These are phyloP conservation scores for Meta bourneti DNA, from an alignment of 2,888 invertebrate species.

Conservation along the genomic window DNA sequence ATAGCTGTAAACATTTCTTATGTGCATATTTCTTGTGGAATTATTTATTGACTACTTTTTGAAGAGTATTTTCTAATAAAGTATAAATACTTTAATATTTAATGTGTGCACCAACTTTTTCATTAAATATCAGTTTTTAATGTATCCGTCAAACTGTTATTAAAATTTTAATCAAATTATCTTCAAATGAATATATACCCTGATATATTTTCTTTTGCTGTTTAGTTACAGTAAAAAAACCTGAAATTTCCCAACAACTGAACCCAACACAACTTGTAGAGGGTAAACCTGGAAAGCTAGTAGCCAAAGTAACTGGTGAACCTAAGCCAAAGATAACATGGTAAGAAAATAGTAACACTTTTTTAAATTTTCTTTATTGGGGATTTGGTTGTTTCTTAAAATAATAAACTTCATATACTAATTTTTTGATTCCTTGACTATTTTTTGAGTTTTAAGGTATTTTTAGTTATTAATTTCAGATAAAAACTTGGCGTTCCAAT, in stretches of 20 bases:
- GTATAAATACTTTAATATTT: no score
- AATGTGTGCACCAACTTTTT: no score
- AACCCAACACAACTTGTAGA: conserved; percentile 79
- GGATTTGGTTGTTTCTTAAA: background rate
- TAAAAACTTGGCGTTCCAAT: background rate
- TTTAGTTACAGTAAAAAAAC: conserved; percentile 66
- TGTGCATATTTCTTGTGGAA: no score
- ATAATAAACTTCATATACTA: background rate
- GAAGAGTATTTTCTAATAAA: no score
- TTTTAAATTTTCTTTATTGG: background rate
- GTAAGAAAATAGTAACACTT: conserved; percentile 65
- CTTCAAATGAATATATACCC: no score
- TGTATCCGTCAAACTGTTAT: no score
- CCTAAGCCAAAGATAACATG: conserved; percentile 92
- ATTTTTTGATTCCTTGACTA: no score
- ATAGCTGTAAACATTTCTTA: no score
- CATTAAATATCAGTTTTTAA: no score
- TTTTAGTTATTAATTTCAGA: background rate
- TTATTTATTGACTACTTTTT: no score
- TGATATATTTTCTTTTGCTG: background rate
- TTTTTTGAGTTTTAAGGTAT: no score
- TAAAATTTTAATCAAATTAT: no score
- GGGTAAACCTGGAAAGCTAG: conserved; percentile 88
- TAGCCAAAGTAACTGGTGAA: conserved; percentile 89
- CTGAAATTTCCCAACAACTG: conserved; percentile 80